Conservation (phyloP, 2,888 invertebrate genomes). For the Ichneumoninae sp. region DNA sequence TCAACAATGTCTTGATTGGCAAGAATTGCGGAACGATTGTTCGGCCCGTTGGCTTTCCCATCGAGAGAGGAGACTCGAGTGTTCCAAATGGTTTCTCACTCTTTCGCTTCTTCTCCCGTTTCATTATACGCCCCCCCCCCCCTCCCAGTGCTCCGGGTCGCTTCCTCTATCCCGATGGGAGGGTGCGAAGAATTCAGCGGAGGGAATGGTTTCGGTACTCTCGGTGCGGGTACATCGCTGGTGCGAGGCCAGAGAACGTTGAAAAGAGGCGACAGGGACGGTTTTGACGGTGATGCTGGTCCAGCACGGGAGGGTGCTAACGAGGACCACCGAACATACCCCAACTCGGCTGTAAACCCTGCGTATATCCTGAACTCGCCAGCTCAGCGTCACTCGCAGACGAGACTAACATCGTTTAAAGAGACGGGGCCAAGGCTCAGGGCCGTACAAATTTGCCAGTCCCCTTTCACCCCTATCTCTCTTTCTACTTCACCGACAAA, state of each 20-base stretch:
- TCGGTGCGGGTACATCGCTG: slow-evolving; percentile 29
- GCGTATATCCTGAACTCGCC: slow-evolving; percentile 70
- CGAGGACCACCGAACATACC: slow-evolving; percentile 75
- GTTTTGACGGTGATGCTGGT: slow-evolving; percentile 31
- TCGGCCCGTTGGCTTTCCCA: slow-evolving; percentile 71
- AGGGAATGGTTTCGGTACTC: slow-evolving; percentile 31
- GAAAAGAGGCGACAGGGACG: slow-evolving; percentile 49
- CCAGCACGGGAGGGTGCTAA: slow-evolving; percentile 75
- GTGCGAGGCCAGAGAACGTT: slow-evolving; percentile 50
- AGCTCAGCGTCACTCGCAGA: slow-evolving; percentile 79
- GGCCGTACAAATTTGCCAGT: slow-evolving; percentile 64
- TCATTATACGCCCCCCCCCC: neutral
- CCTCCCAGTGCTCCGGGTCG: slow-evolving; percentile 44
- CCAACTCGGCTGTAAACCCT: slow-evolving; percentile 45
- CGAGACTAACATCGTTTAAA: slow-evolving; percentile 77
- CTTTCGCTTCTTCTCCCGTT: slow-evolving; percentile 42
- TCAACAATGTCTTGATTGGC: slow-evolving; percentile 82
- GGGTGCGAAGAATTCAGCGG: slow-evolving; percentile 28
- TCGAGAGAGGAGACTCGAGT: slow-evolving; percentile 72
- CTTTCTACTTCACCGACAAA: slow-evolving; percentile 12
- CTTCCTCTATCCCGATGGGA: slow-evolving; percentile 20
- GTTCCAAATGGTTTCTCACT: slow-evolving; percentile 68
- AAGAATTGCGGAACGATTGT: slow-evolving; percentile 81
- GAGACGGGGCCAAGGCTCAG: slow-evolving; percentile 65
- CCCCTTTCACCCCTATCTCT: slow-evolving; percentile 24